phyloP scores from a whole-genome alignment of 2,888 invertebrate species.

The Caenorhabditis auriculariae region DNA sequence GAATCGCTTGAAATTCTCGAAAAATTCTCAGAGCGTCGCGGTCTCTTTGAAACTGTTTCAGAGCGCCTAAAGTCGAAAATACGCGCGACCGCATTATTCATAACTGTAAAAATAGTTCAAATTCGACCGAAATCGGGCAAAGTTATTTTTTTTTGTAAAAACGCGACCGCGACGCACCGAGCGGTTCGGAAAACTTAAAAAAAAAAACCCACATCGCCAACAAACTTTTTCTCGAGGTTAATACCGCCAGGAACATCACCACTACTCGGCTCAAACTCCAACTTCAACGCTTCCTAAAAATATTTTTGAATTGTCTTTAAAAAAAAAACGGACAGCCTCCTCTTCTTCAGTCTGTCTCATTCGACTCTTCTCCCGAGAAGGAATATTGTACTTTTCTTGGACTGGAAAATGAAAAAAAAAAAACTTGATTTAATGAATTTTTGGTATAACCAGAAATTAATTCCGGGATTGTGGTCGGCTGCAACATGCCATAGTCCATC shows the following conservation, averaged over 20 bases:
- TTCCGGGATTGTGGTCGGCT: not conserved
- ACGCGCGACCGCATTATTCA: no score
- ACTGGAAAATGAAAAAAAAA: no score
- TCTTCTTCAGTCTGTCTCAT: constrained; percentile 10
- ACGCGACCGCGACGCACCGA: no score
- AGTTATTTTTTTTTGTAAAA: no score
- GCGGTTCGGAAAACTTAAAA: no score
- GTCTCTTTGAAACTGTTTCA: no score
- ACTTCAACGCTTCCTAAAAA: constrained; percentile 3
- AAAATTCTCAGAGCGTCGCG: no score
- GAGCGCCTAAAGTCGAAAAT: no score
- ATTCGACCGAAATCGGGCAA: no score
- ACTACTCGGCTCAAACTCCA: constrained; percentile 9
- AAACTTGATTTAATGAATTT: no score
- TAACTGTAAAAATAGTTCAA: no score
- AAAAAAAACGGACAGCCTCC: constrained; percentile 5
- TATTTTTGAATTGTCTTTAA: not conserved
- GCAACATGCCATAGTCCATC: constrained; percentile 19
- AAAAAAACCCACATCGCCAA: not conserved
- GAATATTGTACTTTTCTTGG: constrained; percentile 10
- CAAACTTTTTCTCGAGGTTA: not conserved
- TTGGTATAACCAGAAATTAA: not conserved
- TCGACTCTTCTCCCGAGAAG: not conserved
- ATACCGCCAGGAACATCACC: constrained; percentile 18
- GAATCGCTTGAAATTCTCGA: no score